Evolutionary conservation across 2,113 vertebrate genomes (phyloP), one percentile per base, ranked within the genome.

Genomic region (Lepus europaeus): DNA sequence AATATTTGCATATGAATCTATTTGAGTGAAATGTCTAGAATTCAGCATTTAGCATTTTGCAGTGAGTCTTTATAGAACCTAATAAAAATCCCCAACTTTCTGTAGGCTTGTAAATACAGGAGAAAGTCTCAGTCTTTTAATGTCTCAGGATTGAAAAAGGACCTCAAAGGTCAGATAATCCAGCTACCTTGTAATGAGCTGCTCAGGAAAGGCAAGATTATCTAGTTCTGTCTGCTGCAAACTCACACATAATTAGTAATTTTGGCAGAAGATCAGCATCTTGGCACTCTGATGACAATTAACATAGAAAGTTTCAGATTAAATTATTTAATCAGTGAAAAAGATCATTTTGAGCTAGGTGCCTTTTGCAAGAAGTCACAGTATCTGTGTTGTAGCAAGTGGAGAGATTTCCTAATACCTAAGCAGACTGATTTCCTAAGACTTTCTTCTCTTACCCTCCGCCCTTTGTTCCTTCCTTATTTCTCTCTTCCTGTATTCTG

Each of bases 1-100:
- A n/a, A 74, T 0, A 95, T 96, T 96, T 93, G 64, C 82, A 76
- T 93, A 49, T 93, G 85, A 91, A 96, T 96, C 29, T 7, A 45
- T 74, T 84, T 88, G 69, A 8, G 17, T 61, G 49, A 93, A 92
- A 86, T 33, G 51, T 72, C 93, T 61, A 86, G 61, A 92, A 20
- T 19, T 90, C 39, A 61, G 64, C 70, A 22, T 80, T 95, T 64
- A 90, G 49, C 39, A 59, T 11, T 80, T 90, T 63, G 16, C 59
- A 27, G 39, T 33, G 59, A 90, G 69, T 92, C 76, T 91, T 45
- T 90, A 87, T 49, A 56, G 72, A 5, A 72, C 11, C 31, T 90
- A 90, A 92, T 72, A 88, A 88, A 90, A 74, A 49, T 19, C 64
- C 86, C 59, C 33, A 69, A 69, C 10, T 89, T 82, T 93, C 76